phyloP scores from a whole-genome alignment of 2,888 invertebrate genomes.

The Drosophila kanekoi region DNA sequence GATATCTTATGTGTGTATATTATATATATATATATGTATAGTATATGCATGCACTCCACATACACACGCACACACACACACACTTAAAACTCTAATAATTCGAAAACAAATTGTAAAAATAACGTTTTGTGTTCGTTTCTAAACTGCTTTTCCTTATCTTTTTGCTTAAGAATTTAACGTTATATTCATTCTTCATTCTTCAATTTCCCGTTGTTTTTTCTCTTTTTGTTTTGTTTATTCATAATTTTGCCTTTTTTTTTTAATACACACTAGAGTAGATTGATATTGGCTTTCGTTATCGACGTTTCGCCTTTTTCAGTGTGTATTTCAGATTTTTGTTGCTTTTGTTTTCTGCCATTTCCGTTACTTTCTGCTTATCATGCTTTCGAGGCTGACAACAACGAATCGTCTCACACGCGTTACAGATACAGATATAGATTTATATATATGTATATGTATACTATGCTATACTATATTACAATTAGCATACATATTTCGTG shows the following conservation, averaged over 20 bases:
- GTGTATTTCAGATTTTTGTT: slow-evolving; percentile 15
- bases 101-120: slow-evolving; percentile 62
- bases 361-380: slow-evolving; percentile 50
- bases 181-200: slow-evolving; percentile 10
- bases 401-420: slow-evolving; percentile 25
- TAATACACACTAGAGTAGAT: slow-evolving; percentile 43
- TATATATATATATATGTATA: slow-evolving; percentile 44
- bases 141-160: slow-evolving; percentile 22
- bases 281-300: slow-evolving; percentile 56
- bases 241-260: slow-evolving; percentile 41
- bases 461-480: slow-evolving; percentile 57
- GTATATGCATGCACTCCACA: slow-evolving; percentile 43
- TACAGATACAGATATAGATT: slow-evolving; percentile 33
- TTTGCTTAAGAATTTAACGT: slow-evolving; percentile 44
- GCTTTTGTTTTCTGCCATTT: slow-evolving; percentile 30
- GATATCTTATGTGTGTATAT: slow-evolving; percentile 48
- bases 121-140: slow-evolving; percentile 28
- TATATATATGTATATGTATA: slow-evolving; percentile 34
- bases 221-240: slow-evolving; percentile 20
- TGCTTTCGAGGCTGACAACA: slow-evolving; percentile 33
- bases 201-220: slow-evolving; percentile 32
- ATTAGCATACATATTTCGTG: slow-evolving; percentile 49
- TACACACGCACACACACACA: too few species aligned
- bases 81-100: slow-evolving; percentile 58
- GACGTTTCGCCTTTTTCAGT: slow-evolving; percentile 35